Evolutionary conservation across 2,888 invertebrate species (phyloP).

Genomic region (Dioctria rufipes): DNA sequence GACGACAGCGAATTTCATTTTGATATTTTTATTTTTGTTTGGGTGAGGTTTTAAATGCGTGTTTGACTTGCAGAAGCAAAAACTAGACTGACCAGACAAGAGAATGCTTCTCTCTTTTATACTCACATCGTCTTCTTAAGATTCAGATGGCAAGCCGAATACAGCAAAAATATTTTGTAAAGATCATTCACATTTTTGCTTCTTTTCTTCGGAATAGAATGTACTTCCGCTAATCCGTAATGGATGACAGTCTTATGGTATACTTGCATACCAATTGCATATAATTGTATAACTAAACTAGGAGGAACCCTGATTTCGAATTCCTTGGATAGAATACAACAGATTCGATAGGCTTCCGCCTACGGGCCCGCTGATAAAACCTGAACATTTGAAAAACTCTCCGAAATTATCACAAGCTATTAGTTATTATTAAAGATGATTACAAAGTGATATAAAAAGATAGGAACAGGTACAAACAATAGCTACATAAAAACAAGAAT

Average conservation of each 20-base stretch:
- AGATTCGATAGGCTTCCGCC: no score
- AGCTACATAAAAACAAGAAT: conserved; percentile 22
- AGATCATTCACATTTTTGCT: conserved; percentile 16
- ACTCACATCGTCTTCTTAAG: conserved; percentile 33
- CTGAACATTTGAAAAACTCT: no score
- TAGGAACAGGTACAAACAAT: conserved; percentile 10
- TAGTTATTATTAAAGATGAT: conserved; percentile 30
- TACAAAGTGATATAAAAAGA: conserved; percentile 6
- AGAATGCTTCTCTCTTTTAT: conserved; percentile 32
- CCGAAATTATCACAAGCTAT: not conserved
- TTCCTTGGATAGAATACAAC: not conserved
- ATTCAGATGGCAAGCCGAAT: conserved; percentile 23
- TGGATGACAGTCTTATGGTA: not conserved
- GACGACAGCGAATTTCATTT: conserved; percentile 63
- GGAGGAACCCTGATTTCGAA: not conserved
- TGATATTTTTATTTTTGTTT: not conserved
- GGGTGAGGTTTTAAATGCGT: not conserved
- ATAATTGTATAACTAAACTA: conserved; percentile 1
- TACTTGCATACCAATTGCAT: not conserved
- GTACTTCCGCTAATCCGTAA: not conserved
- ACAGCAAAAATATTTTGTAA: conserved; percentile 13
- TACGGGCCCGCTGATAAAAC: no score
- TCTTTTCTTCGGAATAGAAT: not conserved
- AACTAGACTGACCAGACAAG: conserved; percentile 27
- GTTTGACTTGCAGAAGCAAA: not conserved